Evolutionary conservation across 1,140 invertebrate species (phyloP).

Genomic region (Drosophila seguyi): DNA sequence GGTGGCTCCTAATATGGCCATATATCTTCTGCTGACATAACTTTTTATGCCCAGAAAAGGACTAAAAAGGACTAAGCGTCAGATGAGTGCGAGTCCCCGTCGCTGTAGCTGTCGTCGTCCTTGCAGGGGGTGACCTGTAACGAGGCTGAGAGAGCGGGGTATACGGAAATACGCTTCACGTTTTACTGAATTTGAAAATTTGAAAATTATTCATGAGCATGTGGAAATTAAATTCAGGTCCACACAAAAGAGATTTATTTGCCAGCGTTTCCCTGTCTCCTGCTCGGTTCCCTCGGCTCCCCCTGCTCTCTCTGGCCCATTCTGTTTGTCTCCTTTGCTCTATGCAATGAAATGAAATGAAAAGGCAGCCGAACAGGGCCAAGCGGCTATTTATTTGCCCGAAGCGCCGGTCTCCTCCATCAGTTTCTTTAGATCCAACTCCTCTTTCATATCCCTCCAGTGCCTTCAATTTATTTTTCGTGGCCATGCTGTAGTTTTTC

Average conservation of each 20-base stretch:
- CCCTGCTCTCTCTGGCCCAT: background rate
- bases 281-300: background rate
- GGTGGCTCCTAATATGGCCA: constrained; percentile 67
- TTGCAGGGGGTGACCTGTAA: constrained; percentile 18
- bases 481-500: constrained; percentile 23
- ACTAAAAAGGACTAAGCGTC: constrained; percentile 52
- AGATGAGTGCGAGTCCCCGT: constrained; percentile 41
- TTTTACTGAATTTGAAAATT: constrained; percentile 82
- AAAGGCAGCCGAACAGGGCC: constrained; percentile 55
- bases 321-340: constrained; percentile 34
- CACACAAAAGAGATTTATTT: constrained; percentile 83
- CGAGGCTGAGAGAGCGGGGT: background rate
- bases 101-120: constrained; percentile 25
- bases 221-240: constrained; percentile 84
- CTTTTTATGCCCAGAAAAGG: constrained; percentile 72
- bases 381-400: constrained; percentile 79
- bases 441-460: constrained; percentile 14
- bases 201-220: constrained; percentile 84
- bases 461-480: constrained; percentile 43
- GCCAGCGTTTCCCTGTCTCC: constrained; percentile 39
- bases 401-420: constrained; percentile 52
- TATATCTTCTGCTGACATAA: constrained; percentile 80
- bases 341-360: constrained; percentile 69
- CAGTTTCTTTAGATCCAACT: constrained; percentile 37
- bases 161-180: constrained; percentile 78